Evolutionary conservation across 2,888 invertebrate genomes (phyloP).

Genomic region (Nymphalis urticae): DNA sequence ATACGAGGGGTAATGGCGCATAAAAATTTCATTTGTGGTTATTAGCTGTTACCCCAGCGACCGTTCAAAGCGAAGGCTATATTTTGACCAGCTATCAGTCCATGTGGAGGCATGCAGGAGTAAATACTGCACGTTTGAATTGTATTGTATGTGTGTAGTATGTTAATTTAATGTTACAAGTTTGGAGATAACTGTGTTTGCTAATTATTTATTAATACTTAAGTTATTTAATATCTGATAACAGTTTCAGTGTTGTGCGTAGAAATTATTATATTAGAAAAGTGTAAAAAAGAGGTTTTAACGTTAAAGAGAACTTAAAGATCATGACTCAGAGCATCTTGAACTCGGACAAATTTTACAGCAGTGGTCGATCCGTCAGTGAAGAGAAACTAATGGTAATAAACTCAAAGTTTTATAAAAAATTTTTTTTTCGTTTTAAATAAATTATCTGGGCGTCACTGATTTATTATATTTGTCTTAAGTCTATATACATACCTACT

Average conservation of each 20-base stretch:
- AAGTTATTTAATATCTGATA: background rate
- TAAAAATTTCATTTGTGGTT: slow-evolving; percentile 76
- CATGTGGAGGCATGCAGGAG: slow-evolving; percentile 55
- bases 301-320: background rate
- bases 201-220: background rate
- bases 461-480: too few relatives aligned
- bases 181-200: background rate
- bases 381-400: slow-evolving; percentile 76
- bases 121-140: slow-evolving; percentile 17
- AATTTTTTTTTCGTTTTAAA: background rate
- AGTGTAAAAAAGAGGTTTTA: background rate
- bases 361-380: slow-evolving; percentile 64
- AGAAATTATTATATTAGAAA: background rate
- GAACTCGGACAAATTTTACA: slow-evolving; percentile 63
- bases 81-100: slow-evolving; percentile 70
- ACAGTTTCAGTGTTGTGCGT: background rate
- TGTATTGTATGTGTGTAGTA: too few relatives aligned
- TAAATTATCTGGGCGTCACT: background rate
- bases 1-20: slow-evolving; percentile 48
- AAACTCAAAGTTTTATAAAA: background rate
- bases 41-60: slow-evolving; percentile 73
- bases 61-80: slow-evolving; percentile 64
- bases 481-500: too few relatives aligned
- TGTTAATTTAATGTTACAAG: background rate
- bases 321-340: slow-evolving; percentile 67